Evolutionary conservation across 2,113 vertebrate species (phyloP).

Genomic region (Heptranchias perlo): DNA sequence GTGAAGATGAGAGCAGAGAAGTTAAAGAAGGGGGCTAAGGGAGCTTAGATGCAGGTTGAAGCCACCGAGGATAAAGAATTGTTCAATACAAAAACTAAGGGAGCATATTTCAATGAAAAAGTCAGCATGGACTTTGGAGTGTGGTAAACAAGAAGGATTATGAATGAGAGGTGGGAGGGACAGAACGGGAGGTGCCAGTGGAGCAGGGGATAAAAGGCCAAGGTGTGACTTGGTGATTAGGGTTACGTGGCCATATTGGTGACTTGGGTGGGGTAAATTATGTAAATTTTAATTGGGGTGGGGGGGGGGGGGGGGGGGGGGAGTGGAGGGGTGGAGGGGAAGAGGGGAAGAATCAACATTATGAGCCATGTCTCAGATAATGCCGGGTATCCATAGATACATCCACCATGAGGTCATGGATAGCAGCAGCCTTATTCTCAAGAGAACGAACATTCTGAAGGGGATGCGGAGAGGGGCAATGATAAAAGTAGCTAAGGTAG

Average conservation of each 20-base stretch:
- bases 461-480: too few species aligned
- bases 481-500: too few species aligned
- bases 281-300: not conserved
- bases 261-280: not conserved
- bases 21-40: not conserved
- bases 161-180: not conserved
- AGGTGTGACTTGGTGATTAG: not conserved
- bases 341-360: not conserved
- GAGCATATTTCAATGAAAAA: not conserved
- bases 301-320: too few species aligned
- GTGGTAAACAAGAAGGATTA: not conserved
- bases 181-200: not conserved
- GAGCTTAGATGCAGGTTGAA: not conserved
- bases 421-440: too few species aligned
- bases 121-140: not conserved
- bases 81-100: not conserved
- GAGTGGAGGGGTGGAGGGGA: too few species aligned
- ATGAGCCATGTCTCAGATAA: not conserved
- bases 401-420: too few species aligned
- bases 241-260: not conserved
- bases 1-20: not conserved
- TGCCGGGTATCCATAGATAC: too few species aligned
- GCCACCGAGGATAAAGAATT: not conserved
- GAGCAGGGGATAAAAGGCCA: not conserved
- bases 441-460: too few species aligned